Base-by-base conservation (phyloP, 2,113 vertebrate genomes). In the Gulo gulo region DNA sequence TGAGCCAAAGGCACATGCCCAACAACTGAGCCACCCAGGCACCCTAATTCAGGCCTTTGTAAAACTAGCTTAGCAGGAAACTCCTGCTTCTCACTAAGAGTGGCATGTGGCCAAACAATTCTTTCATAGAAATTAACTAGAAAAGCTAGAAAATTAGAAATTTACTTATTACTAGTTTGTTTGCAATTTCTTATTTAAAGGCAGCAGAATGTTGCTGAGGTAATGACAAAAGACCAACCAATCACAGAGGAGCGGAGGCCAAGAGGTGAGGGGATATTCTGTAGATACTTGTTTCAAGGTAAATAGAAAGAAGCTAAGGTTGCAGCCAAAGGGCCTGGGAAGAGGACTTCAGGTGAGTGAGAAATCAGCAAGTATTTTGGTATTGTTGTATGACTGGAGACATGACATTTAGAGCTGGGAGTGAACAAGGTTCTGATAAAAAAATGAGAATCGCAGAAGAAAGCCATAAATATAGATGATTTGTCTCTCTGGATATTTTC, bases 181-280 rank as follows among this genome's bases (percentile, higher is more conserved):
- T 81, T 73, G 8, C 24, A 14, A 61, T 71, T 74, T 61, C 20
- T 83, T 59, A 39, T 36, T 26, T 63, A 91, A 65, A 96, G 18
- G 7, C 26, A 63, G 18, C 14, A 61, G 47, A 50, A n/a, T 71
- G 47, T 7, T 80, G 14, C 39, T 59, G 57, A 85, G 23, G 8
- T 47, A 24, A 82, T 31, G 14, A 29, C 6, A 7, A 45, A 85
- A 86, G 7, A 2, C 5, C 18, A 36, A 16, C 11, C 21, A 52
- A 45, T 24, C 12, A 6, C 1, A n/a, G 7, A 71, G 0, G 13
- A 11, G 8, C 4, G 3, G 20, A 20, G 59, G 4, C 9, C 59
- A 36, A 36, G 18, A 45, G 18, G 9, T 52, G 4, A 73, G 21
- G 18, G 39, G 21, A n/a, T 36, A n/a, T 1, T 36, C 16, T n/a